These are phyloP conservation scores for Tonatia bakeri DNA, from an alignment of 2,113 vertebrate genomes.

Conservation along the genomic window DNA sequence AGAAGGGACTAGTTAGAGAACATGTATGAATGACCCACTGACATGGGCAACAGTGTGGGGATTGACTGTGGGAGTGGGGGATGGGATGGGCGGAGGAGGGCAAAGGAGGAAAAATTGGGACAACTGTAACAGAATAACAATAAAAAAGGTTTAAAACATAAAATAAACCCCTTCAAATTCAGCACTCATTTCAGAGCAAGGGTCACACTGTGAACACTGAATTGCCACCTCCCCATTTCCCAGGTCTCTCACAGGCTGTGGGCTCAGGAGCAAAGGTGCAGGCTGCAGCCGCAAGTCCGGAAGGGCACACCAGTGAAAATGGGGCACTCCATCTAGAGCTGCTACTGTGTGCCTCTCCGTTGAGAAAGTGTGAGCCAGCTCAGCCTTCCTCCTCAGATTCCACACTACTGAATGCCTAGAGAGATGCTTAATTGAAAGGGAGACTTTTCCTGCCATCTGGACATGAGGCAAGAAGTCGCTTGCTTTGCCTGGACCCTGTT, in stretches of 20 bases:
- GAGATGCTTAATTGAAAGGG: not conserved
- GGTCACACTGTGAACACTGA: not conserved
- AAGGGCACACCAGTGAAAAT: rapidly evolving
- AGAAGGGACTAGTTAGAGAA: too few species aligned
- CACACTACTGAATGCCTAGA: not conserved
- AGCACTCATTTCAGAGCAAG: not conserved
- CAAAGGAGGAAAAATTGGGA: too few species aligned
- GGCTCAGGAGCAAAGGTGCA: not conserved
- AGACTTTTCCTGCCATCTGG: not conserved
- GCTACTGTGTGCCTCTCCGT: rapidly evolving
- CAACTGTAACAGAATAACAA: too few species aligned
- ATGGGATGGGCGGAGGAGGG: too few species aligned
- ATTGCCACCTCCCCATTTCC: rapidly evolving
- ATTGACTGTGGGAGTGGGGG: too few species aligned
- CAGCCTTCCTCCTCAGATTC: not conserved
- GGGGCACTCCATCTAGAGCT: not conserved
- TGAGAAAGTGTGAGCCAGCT: not conserved
- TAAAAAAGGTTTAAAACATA: too few species aligned
- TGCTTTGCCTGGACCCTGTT: not conserved
- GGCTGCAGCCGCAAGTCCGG: rapidly evolving
- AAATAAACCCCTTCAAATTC: not conserved
- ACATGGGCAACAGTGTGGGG: too few species aligned
- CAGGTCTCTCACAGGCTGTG: rapidly evolving
- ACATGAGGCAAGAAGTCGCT: not conserved
- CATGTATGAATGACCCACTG: too few species aligned